These are phyloP conservation scores for Itoplectis maculator DNA, from an alignment of 2,888 invertebrate species.

Conservation along the genomic window DNA sequence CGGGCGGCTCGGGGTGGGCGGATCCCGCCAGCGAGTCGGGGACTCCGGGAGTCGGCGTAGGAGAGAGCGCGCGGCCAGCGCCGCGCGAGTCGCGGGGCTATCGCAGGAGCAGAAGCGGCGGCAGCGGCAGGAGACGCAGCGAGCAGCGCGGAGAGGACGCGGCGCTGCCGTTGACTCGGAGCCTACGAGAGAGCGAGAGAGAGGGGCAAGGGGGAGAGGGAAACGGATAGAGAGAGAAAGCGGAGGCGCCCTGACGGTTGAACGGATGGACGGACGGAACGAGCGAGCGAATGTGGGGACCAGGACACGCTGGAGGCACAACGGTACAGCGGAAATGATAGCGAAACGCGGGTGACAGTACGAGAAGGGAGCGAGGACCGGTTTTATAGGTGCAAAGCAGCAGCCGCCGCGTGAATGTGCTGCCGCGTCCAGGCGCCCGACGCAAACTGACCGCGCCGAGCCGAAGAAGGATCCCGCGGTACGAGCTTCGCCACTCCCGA, in stretches of 20 bases:
- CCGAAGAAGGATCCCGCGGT: conserved; percentile 69
- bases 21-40: conserved; percentile 67
- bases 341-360: conserved; percentile 14
- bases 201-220: too few relatives aligned
- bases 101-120: conserved; percentile 45
- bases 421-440: conserved; percentile 78
- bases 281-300: conserved; percentile 22
- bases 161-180: conserved; percentile 21
- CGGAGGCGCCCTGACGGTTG: conserved; percentile 10
- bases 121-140: conserved; percentile 44
- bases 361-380: not conserved
- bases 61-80: conserved; percentile 40
- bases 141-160: conserved; percentile 42
- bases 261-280: conserved; percentile 24
- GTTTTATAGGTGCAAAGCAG: conserved; percentile 34
- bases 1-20: conserved; percentile 69
- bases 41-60: conserved; percentile 65
- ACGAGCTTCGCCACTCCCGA: conserved; percentile 63
- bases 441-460: conserved; percentile 76
- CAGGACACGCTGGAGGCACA: not conserved
- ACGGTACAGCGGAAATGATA: not conserved
- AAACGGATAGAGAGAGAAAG: not conserved
- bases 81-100: conserved; percentile 28
- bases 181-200: too few relatives aligned
- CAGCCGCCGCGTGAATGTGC: conserved; percentile 69